These are phyloP conservation scores for Hydropsyche tenuis DNA, from an alignment of 1,140 invertebrate genomes.

Conservation along the genomic window DNA sequence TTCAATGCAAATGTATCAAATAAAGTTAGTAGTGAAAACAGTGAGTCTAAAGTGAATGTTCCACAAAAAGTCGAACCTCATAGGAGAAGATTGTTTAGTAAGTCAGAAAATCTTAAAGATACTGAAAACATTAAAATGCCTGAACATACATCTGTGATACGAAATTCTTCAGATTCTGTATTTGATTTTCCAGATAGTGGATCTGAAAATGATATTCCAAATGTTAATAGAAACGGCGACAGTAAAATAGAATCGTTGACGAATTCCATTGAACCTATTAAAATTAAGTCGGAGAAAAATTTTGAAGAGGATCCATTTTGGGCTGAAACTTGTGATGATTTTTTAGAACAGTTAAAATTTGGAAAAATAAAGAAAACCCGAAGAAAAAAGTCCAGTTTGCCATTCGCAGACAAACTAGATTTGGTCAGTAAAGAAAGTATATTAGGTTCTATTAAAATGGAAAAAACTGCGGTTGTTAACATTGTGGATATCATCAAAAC, in stretches of 20 bases:
- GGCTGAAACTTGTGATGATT: conserved; percentile 72
- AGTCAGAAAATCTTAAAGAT: conserved; percentile 35
- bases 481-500: conserved; percentile 46
- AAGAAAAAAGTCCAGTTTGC: conserved; percentile 59
- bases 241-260: not conserved
- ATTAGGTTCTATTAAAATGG: conserved; percentile 48
- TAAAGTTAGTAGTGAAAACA: conserved; percentile 16
- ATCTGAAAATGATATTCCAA: conserved; percentile 57
- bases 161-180: conserved; percentile 46
- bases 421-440: conserved; percentile 27
- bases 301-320: conserved; percentile 64
- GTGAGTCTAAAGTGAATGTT: not conserved
- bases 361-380: conserved; percentile 66
- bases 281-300: conserved; percentile 56
- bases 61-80: conserved; percentile 18
- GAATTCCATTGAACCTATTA: not conserved
- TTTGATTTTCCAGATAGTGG: conserved; percentile 51
- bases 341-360: conserved; percentile 71
- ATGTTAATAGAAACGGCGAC: not conserved
- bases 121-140: conserved; percentile 36
- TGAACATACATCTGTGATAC: conserved; percentile 23
- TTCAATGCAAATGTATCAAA: conserved; percentile 9
- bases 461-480: conserved; percentile 50
- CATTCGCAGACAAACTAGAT: conserved; percentile 25
- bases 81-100: conserved; percentile 45